Evolutionary conservation across 2,797 vertebrate genomes (phyloP).

Genomic region (Oryzias sinensis): DNA sequence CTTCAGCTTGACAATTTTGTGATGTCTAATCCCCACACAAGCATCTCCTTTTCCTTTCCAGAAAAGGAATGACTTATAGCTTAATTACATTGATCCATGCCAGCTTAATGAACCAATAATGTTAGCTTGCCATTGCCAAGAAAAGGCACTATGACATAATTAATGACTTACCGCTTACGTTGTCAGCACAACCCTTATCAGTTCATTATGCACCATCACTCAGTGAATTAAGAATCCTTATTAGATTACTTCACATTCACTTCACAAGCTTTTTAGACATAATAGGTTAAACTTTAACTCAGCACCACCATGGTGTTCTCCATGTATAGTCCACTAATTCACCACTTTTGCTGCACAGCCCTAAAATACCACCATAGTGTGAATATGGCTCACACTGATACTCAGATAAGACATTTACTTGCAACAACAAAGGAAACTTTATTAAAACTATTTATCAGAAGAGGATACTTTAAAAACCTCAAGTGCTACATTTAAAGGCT

Average conservation of each 20-base stretch:
- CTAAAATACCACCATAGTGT: background rate
- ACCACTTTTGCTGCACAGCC: background rate
- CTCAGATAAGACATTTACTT: conserved; percentile 25
- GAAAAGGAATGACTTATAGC: conserved; percentile 60
- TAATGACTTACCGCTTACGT: conserved; percentile 65
- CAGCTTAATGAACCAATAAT: conserved; percentile 75
- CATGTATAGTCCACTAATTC: conserved; percentile 25
- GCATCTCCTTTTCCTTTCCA: conserved; percentile 26
- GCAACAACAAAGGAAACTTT: conserved; percentile 31
- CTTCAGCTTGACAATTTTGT: conserved; percentile 25
- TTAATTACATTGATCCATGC: conserved; percentile 73
- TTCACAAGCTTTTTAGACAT: conserved; percentile 41
- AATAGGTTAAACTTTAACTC: conserved; percentile 22
- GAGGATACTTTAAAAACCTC: conserved; percentile 38
- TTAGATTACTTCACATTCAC: conserved; percentile 38
- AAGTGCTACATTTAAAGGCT: conserved; percentile 55
- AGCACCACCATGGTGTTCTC: conserved; percentile 12
- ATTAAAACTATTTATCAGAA: conserved; percentile 39
- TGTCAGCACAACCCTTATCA: conserved; percentile 69
- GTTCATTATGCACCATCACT: conserved; percentile 64
- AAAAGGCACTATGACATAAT: conserved; percentile 71
- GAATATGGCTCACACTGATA: conserved; percentile 17
- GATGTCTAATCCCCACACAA: conserved; percentile 31
- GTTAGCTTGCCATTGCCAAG: conserved; percentile 65
- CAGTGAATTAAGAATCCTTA: conserved; percentile 57